Evolutionary conservation across 2,888 invertebrate species (phyloP).

Genomic region (Endotricha flammealis): DNA sequence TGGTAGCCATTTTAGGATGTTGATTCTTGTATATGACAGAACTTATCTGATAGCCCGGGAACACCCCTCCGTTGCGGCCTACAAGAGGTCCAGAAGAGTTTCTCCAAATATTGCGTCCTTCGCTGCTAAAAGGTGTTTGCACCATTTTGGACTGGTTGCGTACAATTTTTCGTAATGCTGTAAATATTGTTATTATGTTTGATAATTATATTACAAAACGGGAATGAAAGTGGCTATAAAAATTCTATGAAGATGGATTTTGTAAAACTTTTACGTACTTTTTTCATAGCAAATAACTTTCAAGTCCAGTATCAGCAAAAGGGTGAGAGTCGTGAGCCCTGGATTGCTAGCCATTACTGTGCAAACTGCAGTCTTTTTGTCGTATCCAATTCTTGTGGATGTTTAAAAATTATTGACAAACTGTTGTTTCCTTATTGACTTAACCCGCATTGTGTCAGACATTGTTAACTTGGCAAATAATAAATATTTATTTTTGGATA

Average conservation of each 20-base stretch:
- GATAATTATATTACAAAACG: background rate
- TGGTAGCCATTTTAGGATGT: slow-evolving; percentile 44
- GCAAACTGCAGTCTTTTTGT: slow-evolving; percentile 8
- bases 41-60: slow-evolving; percentile 38
- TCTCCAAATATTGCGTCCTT: slow-evolving; percentile 25
- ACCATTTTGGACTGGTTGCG: slow-evolving; percentile 66
- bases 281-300: slow-evolving; percentile 44
- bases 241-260: too few relatives aligned
- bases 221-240: background rate
- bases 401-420: slow-evolving; percentile 36
- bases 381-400: slow-evolving; percentile 15
- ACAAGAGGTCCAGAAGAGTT: slow-evolving; percentile 18
- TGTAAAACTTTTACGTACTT: slow-evolving; percentile 44
- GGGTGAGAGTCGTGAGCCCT: slow-evolving; percentile 7
- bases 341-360: slow-evolving; percentile 13
- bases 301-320: slow-evolving; percentile 24
- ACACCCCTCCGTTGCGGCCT: slow-evolving; percentile 23
- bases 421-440: slow-evolving; percentile 26
- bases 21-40: slow-evolving; percentile 39
- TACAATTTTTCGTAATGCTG: slow-evolving; percentile 65
- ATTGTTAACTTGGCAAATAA: too few relatives aligned
- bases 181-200: slow-evolving; percentile 19
- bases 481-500: too few relatives aligned
- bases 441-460: too few relatives aligned
- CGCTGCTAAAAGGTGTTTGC: slow-evolving; percentile 52